Evolutionary conservation across 2,113 vertebrate species (phyloP), one percentile per base, ranked within the genome.

Genomic region (Pseudorhombus dupliciocellatus): DNA sequence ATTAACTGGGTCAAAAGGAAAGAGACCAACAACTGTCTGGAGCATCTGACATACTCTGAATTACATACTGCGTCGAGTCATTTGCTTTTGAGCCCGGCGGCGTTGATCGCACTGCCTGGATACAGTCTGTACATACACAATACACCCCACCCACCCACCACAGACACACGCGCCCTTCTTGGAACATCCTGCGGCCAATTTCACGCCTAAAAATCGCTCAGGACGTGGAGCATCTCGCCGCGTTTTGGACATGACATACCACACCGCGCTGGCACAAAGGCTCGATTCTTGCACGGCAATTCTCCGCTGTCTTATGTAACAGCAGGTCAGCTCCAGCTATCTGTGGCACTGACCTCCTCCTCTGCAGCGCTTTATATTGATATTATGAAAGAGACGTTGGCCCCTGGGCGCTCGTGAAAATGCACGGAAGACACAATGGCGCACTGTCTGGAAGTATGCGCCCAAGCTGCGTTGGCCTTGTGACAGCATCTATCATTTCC

Each of bases 281-380:
- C 73, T 2, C 66, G 20, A 89, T 91, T 91, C 87, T 89, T 60
- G 55, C 64, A 9, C 21, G 12, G 64, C 65, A 53, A 74, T 62
- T 71, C 71, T 70, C 70, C 5, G 50, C 53, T 48, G 26, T 42
- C 44, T 87, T 88, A 84, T 72, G 83, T 60, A 90, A 88, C 66
- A 21, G 73, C 69, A 70, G 84, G 84, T 80, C 79, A 70, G 68
- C 73, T 64, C 64, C 69, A 53, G 52, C 77, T 72, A 73, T 81
- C 82, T 67, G 79, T 88, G 81, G 76, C 73, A 72, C 42, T 0
- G 87, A 87, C 88, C 86, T 86, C 80, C 79, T 76, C 67, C 5
- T 64, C 83, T 25, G 50, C 60, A 61, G 69, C 21, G 64, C 61
- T 80, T 81, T 75, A 86, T 81, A 75, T 54, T 77, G 79, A 73